Evolutionary conservation across 2,797 vertebrate species (phyloP), one percentile per base, ranked within the genome.

Genomic region (Numenius phaeopus): DNA sequence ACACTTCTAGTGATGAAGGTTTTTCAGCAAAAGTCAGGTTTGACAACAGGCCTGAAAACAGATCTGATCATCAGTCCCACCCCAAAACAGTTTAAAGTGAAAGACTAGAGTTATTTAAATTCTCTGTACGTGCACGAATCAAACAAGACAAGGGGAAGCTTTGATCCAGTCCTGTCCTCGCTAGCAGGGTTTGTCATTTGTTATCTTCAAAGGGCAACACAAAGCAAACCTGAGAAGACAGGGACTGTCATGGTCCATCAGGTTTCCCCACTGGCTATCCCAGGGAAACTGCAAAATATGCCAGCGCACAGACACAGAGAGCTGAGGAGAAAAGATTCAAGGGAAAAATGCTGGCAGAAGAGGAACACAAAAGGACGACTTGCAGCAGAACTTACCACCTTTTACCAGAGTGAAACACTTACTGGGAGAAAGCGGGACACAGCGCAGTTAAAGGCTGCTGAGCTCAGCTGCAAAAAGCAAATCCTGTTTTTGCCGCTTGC

Each of bases 31-130:
- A 83, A 77, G 54, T 5, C 59, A 69, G 40, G 22, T 90, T 89
- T 87, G 76, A 54, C 94, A 94, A 92, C 23, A 77, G 49, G 73
- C 55, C 30, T 47, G 87, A 97, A 89, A 93, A 95, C 78, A 95
- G 95, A 95, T 62, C 16, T 67, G 58, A 95, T 96, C 94, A 96
- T 75, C 93, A 93, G 49, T 62, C 29, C 57, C 78, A 77, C 16
- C 30, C 19, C 32, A 49, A 69, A 96, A 66, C 57, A 83, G 23
- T 70, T 83, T 50, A 23, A 89, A 91, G n/a, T 17, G 26, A 73
- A 82, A 83, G 85, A 61, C 24, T 81, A 7, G 34, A 67, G 16
- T 66, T 71, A 82, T 7, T 67, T 34, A 24, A 52, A 29, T 64
- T 70, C 32, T 64, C 44, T 69, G 7, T 22, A 9, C 18, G 30